A percentile compares a stretch with the other conserved stretches of the same genome.
phyloP scores from a whole-genome alignment of 2,888 invertebrate genomes.

The Laspeyria flexula region DNA sequence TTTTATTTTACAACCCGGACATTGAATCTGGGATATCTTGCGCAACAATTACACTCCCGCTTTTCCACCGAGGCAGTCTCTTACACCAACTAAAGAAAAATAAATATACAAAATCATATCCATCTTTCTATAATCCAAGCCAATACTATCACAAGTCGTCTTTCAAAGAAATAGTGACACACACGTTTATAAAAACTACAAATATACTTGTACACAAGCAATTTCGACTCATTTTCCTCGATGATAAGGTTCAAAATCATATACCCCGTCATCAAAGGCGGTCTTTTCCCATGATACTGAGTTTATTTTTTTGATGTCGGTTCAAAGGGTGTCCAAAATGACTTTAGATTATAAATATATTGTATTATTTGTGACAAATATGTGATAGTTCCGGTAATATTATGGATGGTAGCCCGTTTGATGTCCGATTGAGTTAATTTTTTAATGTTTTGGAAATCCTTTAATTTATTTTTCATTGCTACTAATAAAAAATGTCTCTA shows the following conservation, averaged over 20 bases:
- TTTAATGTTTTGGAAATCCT: constrained; percentile 15
- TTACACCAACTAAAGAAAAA: no score
- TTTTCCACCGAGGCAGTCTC: no score
- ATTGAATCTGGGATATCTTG: no score
- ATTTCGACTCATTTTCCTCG: not conserved
- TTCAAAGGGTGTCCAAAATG: constrained; percentile 24
- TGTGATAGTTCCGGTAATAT: constrained; percentile 27
- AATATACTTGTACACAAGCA: not conserved
- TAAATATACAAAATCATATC: constrained; percentile 18
- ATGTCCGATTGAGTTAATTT: constrained; percentile 13
- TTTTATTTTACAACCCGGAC: no score
- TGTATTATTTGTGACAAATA: constrained; percentile 43
- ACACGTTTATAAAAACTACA: constrained; percentile 34
- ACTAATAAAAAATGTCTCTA: not conserved
- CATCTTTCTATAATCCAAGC: constrained; percentile 26
- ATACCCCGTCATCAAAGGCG: constrained; percentile 19
- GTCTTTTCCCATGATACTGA: constrained; percentile 22
- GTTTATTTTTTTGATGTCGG: constrained; percentile 31
- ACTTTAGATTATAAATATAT: constrained; percentile 22
- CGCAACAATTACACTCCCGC: no score
- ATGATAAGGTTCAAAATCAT: constrained; percentile 2
- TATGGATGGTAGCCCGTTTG: constrained; percentile 11
- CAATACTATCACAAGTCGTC: constrained; percentile 41
- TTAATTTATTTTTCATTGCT: not conserved
- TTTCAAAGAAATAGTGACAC: constrained; percentile 44